Percentiles rank a stretch among this genome's conserved stretches.
Evolutionary conservation across 30 jellyfish, hydroid and myxozoan species (phyloP).

Genomic region (Rhopilema esculentum): DNA sequence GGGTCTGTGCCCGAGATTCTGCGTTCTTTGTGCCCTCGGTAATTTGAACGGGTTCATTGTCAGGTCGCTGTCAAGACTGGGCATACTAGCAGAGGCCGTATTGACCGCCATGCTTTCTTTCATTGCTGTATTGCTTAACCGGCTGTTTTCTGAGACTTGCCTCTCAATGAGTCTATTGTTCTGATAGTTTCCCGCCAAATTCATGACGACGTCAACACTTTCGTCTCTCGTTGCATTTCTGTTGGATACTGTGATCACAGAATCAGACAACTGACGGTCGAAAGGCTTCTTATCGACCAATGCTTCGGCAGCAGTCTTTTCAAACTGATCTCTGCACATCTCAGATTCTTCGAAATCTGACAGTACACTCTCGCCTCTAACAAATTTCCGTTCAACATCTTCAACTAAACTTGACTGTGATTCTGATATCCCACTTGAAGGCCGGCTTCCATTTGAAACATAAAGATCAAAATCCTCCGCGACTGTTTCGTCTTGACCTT

Average conservation of each 20-base stretch:
- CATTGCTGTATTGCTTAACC: neutral
- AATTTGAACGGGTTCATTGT: conserved; percentile 46
- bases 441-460: conserved; percentile 56
- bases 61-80: conserved; percentile 32
- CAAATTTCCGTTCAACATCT: neutral
- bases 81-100: conserved; percentile 18
- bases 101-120: neutral
- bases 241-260: neutral
- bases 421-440: conserved; percentile 45
- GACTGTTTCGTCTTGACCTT: conserved; percentile 26
- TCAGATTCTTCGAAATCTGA: neutral
- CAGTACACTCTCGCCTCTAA: neutral
- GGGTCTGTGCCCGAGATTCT: conserved; percentile 57
- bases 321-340: neutral
- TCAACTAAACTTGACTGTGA: neutral
- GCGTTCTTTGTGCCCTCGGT: conserved; percentile 28
- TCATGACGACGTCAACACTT: neutral
- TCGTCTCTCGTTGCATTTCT: neutral
- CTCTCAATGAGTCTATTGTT: conserved; percentile 2
- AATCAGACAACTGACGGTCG: conserved; percentile 18
- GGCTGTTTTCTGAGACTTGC: conserved; percentile 46
- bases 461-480: conserved; percentile 49
- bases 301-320: neutral
- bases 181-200: neutral
- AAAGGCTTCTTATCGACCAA: neutral